Base-by-base conservation (phyloP, 2,797 vertebrate species). In the Cephalopachus bancanus region DNA sequence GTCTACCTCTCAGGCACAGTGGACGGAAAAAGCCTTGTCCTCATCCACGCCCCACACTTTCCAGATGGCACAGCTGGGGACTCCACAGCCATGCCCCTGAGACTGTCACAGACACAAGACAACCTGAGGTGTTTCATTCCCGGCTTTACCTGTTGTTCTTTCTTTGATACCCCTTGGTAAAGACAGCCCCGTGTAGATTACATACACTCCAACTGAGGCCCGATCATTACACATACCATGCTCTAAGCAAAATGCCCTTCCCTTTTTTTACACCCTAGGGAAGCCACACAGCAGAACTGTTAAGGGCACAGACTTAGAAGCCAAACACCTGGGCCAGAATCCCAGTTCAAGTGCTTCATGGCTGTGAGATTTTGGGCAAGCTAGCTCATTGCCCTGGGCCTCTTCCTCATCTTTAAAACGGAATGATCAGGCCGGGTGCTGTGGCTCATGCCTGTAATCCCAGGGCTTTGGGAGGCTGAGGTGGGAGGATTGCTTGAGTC, bases 331-430 rank as follows among this genome's bases (percentile, higher is more conserved):
- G 1, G 26, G 24, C 76, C 19, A 22, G 15, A 51, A 53, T 33
- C 59, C 71, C 60, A 26, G 16, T 16, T 26, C 65, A 3, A 6
- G 64, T 0, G 11, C 30, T 15, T 65, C 37, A 28, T 1, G 20
- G 76, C 62, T 71, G 37, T n/a, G 71, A 3, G 28, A 64, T 59
- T 60, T 44, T 33, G 60, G 33, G 7, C 49, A 51, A 55, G 59
- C 49, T 19, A 57, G 26, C 19, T 83, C 53, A 22, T 22, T 44
- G 64, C 60, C 72, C 87, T 65, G 26, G 17, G 85, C 89, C 64
- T 91, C 91, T 74, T 88, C 64, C 20, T 93, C 59, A 24, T 83
- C 78, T 83, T 83, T 72, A 91, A 93, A 97, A 80, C 37, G 44
- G 59, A 16, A 44, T 67, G 83, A 60, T 53, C 62, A 19, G 37